Evolutionary conservation across 2,797 vertebrate genomes (phyloP).

Genomic region (Bryconaethiops microstoma): DNA sequence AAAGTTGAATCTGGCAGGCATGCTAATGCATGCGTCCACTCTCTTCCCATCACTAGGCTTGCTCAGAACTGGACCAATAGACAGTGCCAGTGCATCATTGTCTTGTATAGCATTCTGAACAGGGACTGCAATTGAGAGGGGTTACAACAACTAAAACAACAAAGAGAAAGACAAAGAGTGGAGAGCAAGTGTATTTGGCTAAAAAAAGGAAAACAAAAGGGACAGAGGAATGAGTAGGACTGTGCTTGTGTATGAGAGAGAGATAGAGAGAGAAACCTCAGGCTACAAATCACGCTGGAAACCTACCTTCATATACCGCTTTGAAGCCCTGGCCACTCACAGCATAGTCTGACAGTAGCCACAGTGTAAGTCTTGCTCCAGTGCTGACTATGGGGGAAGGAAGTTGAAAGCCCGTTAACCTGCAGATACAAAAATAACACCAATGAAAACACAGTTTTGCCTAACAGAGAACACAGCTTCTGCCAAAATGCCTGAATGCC

Average conservation of each 20-base stretch:
- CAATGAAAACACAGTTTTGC: conserved; percentile 27
- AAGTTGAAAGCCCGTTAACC: conserved; percentile 97
- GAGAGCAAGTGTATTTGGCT: neutral
- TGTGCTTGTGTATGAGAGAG: neutral
- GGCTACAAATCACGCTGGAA: neutral
- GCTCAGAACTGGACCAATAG: neutral
- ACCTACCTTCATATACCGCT: conserved; percentile 93
- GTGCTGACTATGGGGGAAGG: conserved; percentile 93
- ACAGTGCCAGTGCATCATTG: conserved; percentile 3
- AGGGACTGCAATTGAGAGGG: neutral
- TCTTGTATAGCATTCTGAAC: neutral
- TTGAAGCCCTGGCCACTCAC: conserved; percentile 98
- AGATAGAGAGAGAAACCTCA: conserved; percentile 9
- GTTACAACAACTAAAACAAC: neutral
- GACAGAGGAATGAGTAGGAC: no score
- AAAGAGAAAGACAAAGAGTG: conserved; percentile 8
- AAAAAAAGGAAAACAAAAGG: neutral
- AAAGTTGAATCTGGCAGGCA: conserved; percentile 32
- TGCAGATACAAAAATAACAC: conserved; percentile 68
- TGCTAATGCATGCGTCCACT: conserved; percentile 28
- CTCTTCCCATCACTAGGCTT: conserved; percentile 24
- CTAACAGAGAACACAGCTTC: neutral
- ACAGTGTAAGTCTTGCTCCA: conserved; percentile 88
- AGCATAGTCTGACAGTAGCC: conserved; percentile 94
- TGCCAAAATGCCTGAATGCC: neutral